Evolutionary conservation across 1,140 invertebrate species (phyloP), one percentile per base, ranked within the genome.

Genomic region (Magallana angulata): DNA sequence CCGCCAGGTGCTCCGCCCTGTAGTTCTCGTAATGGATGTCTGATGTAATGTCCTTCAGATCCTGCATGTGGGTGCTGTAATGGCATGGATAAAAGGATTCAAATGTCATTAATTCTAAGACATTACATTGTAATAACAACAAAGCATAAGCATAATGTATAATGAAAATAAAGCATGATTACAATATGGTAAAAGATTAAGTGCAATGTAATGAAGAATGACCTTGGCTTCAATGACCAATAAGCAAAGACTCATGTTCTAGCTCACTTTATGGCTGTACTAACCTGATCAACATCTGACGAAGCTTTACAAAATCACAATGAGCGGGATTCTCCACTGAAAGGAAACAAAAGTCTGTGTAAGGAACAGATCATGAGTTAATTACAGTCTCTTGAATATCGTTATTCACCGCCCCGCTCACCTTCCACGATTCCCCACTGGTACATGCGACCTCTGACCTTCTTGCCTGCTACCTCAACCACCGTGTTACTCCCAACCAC

Each of bases 401-500:
- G 11, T 12, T 80, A 30, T 11, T 7, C 36, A n/a, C 48, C 57
- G n/a, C 11, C 4, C n/a, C 7, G 8, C 80, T 58, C 90, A 94
- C 94, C 93, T 96, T 99, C 98, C 7, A 99, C 98, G 80, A 99
- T 97, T 18, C 99, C 99, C 99, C 99, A 99, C 0, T 98, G 98
- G 95, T 99, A 99, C 93, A 99, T 97, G 2, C 99, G 96, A 16
- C 98, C 98, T 87, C 98, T 82, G 60, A 98, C 98, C 86, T 98
- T 94, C 85, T 93, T 95, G 4, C 94, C 94, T 58, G 91, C 91
- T 16, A 91, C 93, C 94, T 99, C 98, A 62, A 99, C 97, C 30
- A 99, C 97, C 18, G 97, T 97, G 94, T 99, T 99, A 89, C 98
- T 98, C 24, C 99, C 99, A n/a, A 99, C 98, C 30, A 99, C 98